A percentile compares a stretch with the other conserved stretches of the same genome.
Evolutionary conservation across 2,113 vertebrate genomes (phyloP).

Genomic region (Mionectes macconnelli): DNA sequence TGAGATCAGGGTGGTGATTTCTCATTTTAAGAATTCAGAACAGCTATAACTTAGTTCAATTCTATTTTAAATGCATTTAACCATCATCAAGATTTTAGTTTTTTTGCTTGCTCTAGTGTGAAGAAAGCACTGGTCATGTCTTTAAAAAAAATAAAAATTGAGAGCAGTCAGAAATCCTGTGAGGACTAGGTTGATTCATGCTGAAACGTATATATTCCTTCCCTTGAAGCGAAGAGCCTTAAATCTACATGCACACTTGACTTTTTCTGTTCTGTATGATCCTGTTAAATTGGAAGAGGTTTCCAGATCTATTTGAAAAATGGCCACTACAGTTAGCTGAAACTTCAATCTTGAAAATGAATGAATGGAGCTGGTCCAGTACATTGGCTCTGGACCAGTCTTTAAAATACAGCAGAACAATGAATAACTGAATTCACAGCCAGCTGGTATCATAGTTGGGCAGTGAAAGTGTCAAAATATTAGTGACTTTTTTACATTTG

Average conservation of each 20-base stretch:
- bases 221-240: slow-evolving; percentile 44
- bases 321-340: slow-evolving; percentile 80
- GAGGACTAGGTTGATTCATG: slow-evolving; percentile 23
- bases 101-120: slow-evolving; percentile 5
- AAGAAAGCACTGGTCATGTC: slow-evolving; percentile 34
- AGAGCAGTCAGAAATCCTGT: slow-evolving; percentile 1
- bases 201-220: slow-evolving; percentile 52
- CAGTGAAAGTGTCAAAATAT: slow-evolving; percentile 87
- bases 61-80: slow-evolving; percentile 47
- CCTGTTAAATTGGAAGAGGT: slow-evolving; percentile 72
- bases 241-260: slow-evolving; percentile 63
- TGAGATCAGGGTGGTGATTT: background rate
- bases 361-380: slow-evolving; percentile 89
- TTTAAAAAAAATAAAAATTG: background rate
- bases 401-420: slow-evolving; percentile 91
- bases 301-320: slow-evolving; percentile 77
- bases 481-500: slow-evolving; percentile 87
- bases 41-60: background rate
- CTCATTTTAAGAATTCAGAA: slow-evolving; percentile 22
- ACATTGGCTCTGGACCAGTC: slow-evolving; percentile 92
- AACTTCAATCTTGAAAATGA: slow-evolving; percentile 82
- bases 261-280: slow-evolving; percentile 65
- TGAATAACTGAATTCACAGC: slow-evolving; percentile 87
- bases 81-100: background rate
- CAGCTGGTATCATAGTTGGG: slow-evolving; percentile 93